phyloP scores from a whole-genome alignment of 1,140 invertebrate species.

The Mycetomoellerius zeteki region DNA sequence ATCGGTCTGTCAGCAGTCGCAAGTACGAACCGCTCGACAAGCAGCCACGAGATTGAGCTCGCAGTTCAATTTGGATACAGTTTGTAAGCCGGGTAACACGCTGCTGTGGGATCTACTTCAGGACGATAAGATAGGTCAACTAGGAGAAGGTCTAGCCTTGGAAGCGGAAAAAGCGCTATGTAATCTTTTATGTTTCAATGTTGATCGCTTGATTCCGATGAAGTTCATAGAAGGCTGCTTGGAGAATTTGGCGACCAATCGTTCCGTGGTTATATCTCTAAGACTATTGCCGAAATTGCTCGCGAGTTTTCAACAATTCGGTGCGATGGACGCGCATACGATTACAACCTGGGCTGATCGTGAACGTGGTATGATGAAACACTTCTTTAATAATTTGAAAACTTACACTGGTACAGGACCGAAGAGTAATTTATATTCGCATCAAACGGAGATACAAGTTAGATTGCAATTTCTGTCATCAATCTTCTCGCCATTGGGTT shows the following conservation, averaged over 20 bases:
- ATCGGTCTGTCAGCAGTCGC: conserved; percentile 79
- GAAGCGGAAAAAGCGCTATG: conserved; percentile 97
- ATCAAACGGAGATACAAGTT: conserved; percentile 96
- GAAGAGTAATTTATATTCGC: conserved; percentile 91
- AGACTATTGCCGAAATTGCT: conserved; percentile 96
- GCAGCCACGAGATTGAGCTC: conserved; percentile 83
- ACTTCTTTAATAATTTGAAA: conserved; percentile 95
- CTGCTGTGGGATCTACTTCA: conserved; percentile 97
- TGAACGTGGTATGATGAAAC: conserved; percentile 96
- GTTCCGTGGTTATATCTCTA: conserved; percentile 95
- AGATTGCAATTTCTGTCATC: conserved; percentile 96
- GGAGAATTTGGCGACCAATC: conserved; percentile 95
- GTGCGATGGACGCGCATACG: conserved; percentile 93
- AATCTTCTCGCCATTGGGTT: conserved; percentile 96
- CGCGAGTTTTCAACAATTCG: conserved; percentile 95
- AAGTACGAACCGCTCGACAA: conserved; percentile 77
- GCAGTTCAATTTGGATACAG: conserved; percentile 92
- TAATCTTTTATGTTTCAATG: conserved; percentile 95
- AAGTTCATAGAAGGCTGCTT: conserved; percentile 98
- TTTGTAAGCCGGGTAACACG: conserved; percentile 95
- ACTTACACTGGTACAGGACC: conserved; percentile 87
- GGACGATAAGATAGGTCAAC: conserved; percentile 94
- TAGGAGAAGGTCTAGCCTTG: conserved; percentile 95
- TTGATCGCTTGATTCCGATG: conserved; percentile 94
- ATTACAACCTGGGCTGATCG: conserved; percentile 96